phyloP scores from a whole-genome alignment of 2,888 invertebrate species.

The Callyntrura sp. region DNA sequence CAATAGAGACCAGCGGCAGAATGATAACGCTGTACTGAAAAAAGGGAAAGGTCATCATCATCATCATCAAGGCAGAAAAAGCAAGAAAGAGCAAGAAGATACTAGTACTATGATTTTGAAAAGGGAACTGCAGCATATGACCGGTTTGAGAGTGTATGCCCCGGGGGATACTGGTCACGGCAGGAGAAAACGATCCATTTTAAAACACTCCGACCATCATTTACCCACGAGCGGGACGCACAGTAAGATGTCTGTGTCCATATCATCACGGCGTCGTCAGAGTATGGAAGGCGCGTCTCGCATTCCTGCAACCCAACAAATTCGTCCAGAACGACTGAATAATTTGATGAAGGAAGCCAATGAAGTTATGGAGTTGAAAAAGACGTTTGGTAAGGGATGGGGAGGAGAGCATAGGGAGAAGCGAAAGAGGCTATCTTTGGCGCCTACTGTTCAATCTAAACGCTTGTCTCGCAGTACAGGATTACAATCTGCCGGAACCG shows the following conservation, averaged over 20 bases:
- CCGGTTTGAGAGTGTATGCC: conserved; percentile 33
- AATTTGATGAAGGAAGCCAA: background rate
- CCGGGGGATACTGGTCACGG: conserved; percentile 7
- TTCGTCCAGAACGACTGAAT: no score
- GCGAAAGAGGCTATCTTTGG: no score
- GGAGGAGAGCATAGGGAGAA: no score
- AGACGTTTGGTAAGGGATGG: conserved; percentile 7
- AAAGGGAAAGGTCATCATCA: background rate
- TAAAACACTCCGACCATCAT: no score
- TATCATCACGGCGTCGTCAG: background rate
- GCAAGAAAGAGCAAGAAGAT: no score
- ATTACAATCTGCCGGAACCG: background rate
- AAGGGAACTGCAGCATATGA: conserved; percentile 42
- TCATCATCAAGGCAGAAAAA: no score
- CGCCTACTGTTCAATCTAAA: no score
- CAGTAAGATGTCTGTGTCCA: no score
- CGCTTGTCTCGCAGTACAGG: no score
- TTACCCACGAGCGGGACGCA: no score
- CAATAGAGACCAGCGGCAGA: background rate
- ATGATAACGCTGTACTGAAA: background rate
- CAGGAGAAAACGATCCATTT: no score
- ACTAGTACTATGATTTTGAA: conserved; percentile 9
- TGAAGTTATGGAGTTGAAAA: background rate
- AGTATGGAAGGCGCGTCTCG: background rate
- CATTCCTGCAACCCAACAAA: background rate